These are phyloP conservation scores for Hydrophis major DNA, from an alignment of 2,797 vertebrate species.

Conservation along the genomic window DNA sequence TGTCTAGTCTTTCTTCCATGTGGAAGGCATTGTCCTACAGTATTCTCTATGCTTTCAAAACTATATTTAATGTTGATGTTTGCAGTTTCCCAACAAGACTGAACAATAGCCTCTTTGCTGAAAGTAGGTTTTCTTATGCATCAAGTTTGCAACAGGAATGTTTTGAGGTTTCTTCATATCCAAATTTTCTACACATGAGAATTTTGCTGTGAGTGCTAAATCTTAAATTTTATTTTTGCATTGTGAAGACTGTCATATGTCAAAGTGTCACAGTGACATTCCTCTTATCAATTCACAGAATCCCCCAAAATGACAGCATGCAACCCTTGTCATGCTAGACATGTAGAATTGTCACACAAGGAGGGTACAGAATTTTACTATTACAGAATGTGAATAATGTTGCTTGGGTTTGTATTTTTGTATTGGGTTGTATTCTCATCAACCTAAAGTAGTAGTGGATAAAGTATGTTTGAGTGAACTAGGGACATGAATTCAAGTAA, in stretches of 20 bases:
- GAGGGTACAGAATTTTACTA: neutral
- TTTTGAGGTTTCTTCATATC: neutral
- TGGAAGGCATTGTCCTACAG: neutral
- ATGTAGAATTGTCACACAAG: neutral
- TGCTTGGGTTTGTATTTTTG: neutral
- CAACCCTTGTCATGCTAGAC: neutral
- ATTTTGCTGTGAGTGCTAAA: neutral
- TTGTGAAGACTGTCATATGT: neutral
- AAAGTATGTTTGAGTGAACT: neutral
- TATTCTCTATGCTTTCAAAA: neutral
- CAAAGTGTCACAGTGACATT: neutral
- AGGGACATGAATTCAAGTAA: neutral
- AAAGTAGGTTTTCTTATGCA: neutral
- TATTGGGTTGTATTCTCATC: neutral
- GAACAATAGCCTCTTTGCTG: neutral
- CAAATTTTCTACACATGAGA: neutral
- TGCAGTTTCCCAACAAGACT: neutral
- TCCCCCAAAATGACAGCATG: neutral
- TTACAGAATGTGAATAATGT: neutral
- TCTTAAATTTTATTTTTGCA: neutral
- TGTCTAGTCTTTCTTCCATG: neutral
- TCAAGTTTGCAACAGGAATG: neutral
- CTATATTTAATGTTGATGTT: neutral
- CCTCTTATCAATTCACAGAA: neutral
- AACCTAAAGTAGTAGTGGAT: neutral